Conservation (phyloP, 2,888 invertebrate genomes). For the Lycia hirtaria region DNA sequence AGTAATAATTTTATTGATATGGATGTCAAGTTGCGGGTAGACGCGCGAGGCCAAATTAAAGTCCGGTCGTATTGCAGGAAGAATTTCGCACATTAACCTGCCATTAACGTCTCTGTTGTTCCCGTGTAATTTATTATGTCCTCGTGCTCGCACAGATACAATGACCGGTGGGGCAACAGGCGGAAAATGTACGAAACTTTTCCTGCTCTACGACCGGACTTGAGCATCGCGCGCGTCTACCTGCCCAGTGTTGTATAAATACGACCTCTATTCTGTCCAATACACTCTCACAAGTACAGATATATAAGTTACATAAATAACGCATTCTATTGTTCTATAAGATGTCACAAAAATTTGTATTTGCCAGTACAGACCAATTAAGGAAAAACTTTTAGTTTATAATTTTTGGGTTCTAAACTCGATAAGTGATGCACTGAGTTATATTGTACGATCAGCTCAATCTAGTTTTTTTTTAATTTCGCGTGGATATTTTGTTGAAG, state of each 20-base stretch:
- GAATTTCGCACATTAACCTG: too few species aligned
- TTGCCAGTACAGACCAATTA: slow-evolving; percentile 77
- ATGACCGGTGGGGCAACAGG: too few species aligned
- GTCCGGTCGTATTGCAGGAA: too few species aligned
- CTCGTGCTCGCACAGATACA: too few species aligned
- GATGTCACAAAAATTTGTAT: slow-evolving; percentile 79
- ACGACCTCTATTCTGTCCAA: slow-evolving; percentile 79
- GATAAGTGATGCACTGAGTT: slow-evolving; percentile 68
- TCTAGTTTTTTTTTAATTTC: slow-evolving; percentile 70
- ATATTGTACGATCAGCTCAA: slow-evolving; percentile 71
- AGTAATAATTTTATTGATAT: slow-evolving; percentile 76
- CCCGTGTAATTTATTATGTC: too few species aligned
- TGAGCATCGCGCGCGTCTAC: slow-evolving; percentile 22
- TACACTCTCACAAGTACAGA: slow-evolving; percentile 75
- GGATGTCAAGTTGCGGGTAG: slow-evolving; percentile 61
- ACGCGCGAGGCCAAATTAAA: slow-evolving; percentile 44
- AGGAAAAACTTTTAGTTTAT: slow-evolving; percentile 72
- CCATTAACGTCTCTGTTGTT: too few species aligned
- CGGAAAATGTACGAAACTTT: too few species aligned
- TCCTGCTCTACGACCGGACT: too few species aligned
- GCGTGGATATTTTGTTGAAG: slow-evolving; percentile 74
- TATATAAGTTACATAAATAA: slow-evolving; percentile 74
- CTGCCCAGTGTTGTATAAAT: slow-evolving; percentile 61
- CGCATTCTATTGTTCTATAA: slow-evolving; percentile 71
- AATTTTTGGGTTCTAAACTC: slow-evolving; percentile 75